Conservation (phyloP, 2,797 vertebrate genomes). For the Lithobates sylvaticus region DNA sequence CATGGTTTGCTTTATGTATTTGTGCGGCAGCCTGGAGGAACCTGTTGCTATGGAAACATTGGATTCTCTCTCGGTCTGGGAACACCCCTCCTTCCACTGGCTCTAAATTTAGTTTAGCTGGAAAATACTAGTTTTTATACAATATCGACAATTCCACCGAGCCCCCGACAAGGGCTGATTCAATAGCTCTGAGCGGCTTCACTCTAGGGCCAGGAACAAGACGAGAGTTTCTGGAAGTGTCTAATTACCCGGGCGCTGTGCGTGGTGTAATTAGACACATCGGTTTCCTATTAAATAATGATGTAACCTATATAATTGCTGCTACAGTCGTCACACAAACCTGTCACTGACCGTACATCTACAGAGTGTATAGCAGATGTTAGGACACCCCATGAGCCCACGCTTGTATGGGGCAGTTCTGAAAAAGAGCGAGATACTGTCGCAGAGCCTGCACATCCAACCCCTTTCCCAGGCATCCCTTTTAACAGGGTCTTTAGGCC, state of each 20-base stretch:
- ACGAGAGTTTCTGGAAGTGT: neutral
- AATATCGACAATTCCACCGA: neutral
- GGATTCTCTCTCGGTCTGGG: slow-evolving; percentile 14
- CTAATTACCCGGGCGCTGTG: neutral
- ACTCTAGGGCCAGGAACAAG: neutral
- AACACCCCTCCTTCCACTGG: slow-evolving; percentile 24
- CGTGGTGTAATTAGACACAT: neutral
- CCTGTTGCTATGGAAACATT: slow-evolving; percentile 54
- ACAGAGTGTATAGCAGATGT: too few species aligned
- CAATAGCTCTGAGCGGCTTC: neutral
- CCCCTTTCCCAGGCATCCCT: too few species aligned
- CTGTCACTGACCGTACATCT: too few species aligned
- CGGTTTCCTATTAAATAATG: neutral
- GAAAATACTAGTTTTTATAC: slow-evolving; percentile 3
- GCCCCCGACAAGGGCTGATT: neutral
- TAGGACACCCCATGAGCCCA: too few species aligned
- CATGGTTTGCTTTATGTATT: neutral
- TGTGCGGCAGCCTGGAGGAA: slow-evolving; percentile 14
- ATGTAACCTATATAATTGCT: neutral
- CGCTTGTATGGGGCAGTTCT: too few species aligned
- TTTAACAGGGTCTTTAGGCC: too few species aligned
- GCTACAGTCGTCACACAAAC: neutral
- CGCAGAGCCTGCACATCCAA: too few species aligned
- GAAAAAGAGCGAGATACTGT: too few species aligned
- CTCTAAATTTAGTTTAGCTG: slow-evolving; percentile 53